Evolutionary conservation across 1,140 invertebrate genomes (phyloP).

Genomic region (Tetranychus urticae): DNA sequence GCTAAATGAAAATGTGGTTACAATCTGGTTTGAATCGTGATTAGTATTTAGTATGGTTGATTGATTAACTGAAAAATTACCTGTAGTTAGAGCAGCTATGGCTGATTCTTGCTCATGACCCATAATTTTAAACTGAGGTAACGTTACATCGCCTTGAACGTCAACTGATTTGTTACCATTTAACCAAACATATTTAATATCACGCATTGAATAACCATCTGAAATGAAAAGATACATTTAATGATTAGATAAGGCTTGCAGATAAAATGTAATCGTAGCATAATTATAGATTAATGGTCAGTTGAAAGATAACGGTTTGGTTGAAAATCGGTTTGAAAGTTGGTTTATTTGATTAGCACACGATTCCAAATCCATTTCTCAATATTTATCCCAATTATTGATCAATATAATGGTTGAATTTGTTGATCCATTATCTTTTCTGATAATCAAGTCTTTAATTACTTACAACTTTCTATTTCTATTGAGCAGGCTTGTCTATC

Average conservation of each 20-base stretch:
- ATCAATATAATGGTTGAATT: not conserved
- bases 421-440: not conserved
- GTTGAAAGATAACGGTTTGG: too few relatives aligned
- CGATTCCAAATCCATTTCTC: not conserved
- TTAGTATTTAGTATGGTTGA: slow-evolving; percentile 39
- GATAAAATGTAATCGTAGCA: too few relatives aligned
- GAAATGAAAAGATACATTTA: too few relatives aligned
- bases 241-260: too few relatives aligned
- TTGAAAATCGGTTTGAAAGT: too few relatives aligned
- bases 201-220: slow-evolving; percentile 73
- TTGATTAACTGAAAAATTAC: slow-evolving; percentile 23
- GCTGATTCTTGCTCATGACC: slow-evolving; percentile 33
- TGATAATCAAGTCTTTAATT: not conserved
- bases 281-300: too few relatives aligned
- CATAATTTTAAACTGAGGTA: slow-evolving; percentile 64
- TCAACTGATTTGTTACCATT: slow-evolving; percentile 62
- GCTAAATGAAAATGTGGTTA: too few relatives aligned
- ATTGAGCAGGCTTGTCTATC: slow-evolving; percentile 87
- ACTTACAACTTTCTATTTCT: slow-evolving; percentile 96
- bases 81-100: slow-evolving; percentile 71
- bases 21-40: too few relatives aligned
- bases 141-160: slow-evolving; percentile 63
- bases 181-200: slow-evolving; percentile 37
- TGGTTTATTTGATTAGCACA: too few relatives aligned
- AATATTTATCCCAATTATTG: not conserved